These are phyloP conservation scores for Sinonovacula constricta DNA, from an alignment of 1,140 invertebrate species.

Conservation along the genomic window DNA sequence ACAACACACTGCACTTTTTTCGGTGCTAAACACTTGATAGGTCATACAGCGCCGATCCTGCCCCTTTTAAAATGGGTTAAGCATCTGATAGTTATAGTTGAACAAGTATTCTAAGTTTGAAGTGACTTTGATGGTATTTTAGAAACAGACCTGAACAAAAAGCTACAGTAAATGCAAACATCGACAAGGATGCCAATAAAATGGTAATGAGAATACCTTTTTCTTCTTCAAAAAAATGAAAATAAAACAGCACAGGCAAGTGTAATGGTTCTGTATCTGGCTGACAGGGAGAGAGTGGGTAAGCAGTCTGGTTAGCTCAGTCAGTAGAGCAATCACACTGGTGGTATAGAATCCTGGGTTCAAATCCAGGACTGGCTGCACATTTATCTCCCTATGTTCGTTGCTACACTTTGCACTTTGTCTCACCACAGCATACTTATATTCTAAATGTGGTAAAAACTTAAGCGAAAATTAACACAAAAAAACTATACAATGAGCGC, in stretches of 20 bases:
- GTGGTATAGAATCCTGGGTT: background rate
- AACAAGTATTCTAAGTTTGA: no score
- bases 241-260: background rate
- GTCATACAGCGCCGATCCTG: no score
- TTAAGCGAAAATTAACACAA: background rate
- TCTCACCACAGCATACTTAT: no score
- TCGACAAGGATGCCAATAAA: background rate
- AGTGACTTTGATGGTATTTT: background rate
- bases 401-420: no score
- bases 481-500: background rate
- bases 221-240: background rate
- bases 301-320: background rate
- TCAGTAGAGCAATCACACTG: no score
- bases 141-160: background rate
- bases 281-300: background rate
- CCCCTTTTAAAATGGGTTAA: no score
- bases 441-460: background rate
- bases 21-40: no score
- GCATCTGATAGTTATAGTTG: no score
- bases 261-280: background rate
- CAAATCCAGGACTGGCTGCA: background rate
- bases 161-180: background rate
- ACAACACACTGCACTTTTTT: no score
- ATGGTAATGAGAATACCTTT: background rate
- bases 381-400: no score